Conservation (phyloP, 1,140 invertebrate genomes). For the Drosophila pandora region DNA sequence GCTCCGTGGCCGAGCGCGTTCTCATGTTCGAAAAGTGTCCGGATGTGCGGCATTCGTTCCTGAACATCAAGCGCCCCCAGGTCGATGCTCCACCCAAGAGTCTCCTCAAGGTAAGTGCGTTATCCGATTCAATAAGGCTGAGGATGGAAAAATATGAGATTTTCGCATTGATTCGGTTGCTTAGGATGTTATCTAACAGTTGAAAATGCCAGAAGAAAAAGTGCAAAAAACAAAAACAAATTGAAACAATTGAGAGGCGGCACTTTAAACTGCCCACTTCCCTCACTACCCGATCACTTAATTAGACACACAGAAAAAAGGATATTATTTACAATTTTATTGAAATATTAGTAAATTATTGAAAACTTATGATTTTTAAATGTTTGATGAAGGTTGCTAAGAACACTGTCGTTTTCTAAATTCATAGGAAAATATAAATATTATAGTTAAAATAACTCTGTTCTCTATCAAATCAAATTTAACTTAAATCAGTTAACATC, state of each 20-base stretch:
- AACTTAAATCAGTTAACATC: background rate
- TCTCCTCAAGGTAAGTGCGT: constrained; percentile 73
- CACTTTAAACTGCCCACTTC: constrained; percentile 4
- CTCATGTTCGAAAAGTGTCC: constrained; percentile 96
- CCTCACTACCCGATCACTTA: background rate
- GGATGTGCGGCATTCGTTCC: constrained; percentile 84
- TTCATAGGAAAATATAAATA: too few relatives aligned
- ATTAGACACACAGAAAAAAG: constrained; percentile 6
- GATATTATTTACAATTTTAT: background rate
- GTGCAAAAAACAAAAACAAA: constrained; percentile 26
- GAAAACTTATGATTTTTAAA: too few relatives aligned
- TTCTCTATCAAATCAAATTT: background rate
- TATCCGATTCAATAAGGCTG: background rate
- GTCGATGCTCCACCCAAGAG: constrained; percentile 70
- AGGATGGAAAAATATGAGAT: background rate
- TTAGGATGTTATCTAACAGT: constrained; percentile 47
- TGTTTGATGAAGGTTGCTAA: too few relatives aligned
- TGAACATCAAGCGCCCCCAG: constrained; percentile 75
- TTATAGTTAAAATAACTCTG: too few relatives aligned
- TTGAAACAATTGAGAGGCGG: constrained; percentile 13
- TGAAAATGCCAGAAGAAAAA: constrained; percentile 53
- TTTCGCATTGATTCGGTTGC: constrained; percentile 13
- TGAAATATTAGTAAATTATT: background rate
- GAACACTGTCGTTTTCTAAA: background rate
- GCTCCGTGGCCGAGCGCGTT: constrained; percentile 95